phyloP scores from a whole-genome alignment of 2,797 vertebrate genomes.

The Hydrophis major region DNA sequence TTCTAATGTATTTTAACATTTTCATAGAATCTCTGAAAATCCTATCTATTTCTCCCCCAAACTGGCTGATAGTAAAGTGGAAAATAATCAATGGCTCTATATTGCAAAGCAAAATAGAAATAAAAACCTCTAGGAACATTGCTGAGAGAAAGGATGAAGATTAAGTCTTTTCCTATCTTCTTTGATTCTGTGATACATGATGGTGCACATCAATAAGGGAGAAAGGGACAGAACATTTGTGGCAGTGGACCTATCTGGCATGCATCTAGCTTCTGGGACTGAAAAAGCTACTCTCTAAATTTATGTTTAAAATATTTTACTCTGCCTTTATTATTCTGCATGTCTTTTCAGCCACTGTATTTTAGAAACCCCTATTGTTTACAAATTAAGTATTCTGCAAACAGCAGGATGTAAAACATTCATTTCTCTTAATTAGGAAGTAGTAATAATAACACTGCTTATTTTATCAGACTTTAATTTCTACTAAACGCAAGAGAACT shows the following conservation, averaged over 20 bases:
- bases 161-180: background rate
- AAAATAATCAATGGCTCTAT: background rate
- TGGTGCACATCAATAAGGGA: background rate
- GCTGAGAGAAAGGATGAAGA: background rate
- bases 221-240: background rate
- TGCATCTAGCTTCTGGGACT: background rate
- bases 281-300: background rate
- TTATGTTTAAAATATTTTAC: conserved; percentile 16
- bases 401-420: background rate
- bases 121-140: background rate
- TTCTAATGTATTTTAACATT: background rate
- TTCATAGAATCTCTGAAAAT: background rate
- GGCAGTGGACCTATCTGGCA: background rate
- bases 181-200: background rate
- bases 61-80: background rate
- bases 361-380: background rate
- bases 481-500: background rate
- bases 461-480: background rate
- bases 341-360: conserved; percentile 12
- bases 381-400: background rate
- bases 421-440: background rate
- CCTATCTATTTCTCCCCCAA: background rate
- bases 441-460: background rate
- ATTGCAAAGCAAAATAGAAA: background rate
- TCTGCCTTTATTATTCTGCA: conserved; percentile 25